Conservation (phyloP, 2,113 vertebrate genomes). For the Laticauda laticaudata region DNA sequence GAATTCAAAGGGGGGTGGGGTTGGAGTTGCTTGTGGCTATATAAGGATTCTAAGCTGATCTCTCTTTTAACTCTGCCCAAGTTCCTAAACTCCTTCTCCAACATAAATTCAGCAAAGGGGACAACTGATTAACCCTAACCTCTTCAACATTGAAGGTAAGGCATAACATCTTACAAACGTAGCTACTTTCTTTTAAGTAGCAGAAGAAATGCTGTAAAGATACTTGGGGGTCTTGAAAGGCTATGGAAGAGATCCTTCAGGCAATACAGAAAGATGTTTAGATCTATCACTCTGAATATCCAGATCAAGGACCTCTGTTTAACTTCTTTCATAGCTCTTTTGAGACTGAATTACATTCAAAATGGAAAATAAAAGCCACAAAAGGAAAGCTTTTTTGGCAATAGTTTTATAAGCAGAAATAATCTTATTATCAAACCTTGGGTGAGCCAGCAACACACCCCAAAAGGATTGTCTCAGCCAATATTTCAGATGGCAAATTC, state of each 20-base stretch:
- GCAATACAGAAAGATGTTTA: neutral
- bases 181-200: neutral
- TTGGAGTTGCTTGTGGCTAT: neutral
- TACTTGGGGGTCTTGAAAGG: neutral
- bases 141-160: neutral
- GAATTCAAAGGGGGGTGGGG: neutral
- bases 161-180: neutral
- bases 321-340: neutral
- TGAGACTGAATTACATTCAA: neutral
- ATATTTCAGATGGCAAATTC: neutral
- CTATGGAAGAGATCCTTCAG: neutral
- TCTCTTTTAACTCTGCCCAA: neutral
- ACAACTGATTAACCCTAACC: neutral
- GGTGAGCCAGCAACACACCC: neutral
- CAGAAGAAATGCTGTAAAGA: neutral
- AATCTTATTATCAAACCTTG: neutral
- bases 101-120: neutral
- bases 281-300: neutral
- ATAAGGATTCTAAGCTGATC: neutral
- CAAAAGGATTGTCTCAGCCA: neutral
- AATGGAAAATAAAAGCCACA: neutral
- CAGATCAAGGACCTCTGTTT: neutral
- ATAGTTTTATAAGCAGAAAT: neutral
- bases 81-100: neutral
- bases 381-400: neutral